These are phyloP conservation scores for Epiblema foenella DNA, from an alignment of 2,888 invertebrate species.

Conservation along the genomic window DNA sequence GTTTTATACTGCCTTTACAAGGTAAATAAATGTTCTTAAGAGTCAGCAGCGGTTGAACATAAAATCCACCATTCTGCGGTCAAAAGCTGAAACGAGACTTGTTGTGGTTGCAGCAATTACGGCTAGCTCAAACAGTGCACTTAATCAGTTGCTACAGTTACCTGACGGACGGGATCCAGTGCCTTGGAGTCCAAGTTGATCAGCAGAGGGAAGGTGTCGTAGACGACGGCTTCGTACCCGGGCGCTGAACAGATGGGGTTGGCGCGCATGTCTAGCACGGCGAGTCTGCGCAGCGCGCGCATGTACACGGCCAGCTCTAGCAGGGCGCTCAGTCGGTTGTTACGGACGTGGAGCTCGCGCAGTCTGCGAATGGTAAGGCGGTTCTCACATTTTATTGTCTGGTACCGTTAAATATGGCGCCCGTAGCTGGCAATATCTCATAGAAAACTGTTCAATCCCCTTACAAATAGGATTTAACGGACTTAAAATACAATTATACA, in stretches of 20 bases:
- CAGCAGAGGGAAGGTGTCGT: conserved; percentile 69
- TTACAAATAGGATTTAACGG: too few species aligned
- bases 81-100: too few species aligned
- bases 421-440: too few species aligned
- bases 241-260: conserved; percentile 70
- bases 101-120: too few species aligned
- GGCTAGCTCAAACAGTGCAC: too few species aligned
- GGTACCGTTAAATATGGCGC: too few species aligned
- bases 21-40: too few species aligned
- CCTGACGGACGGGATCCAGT: conserved; percentile 69
- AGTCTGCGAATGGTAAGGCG: conserved; percentile 57
- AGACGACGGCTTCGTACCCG: conserved; percentile 69
- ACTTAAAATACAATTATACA: too few species aligned
- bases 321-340: conserved; percentile 67
- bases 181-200: conserved; percentile 66
- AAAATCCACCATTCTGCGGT: too few species aligned
- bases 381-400: not conserved
- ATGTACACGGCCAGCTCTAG: conserved; percentile 76
- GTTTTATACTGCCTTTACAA: too few species aligned
- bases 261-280: conserved; percentile 69
- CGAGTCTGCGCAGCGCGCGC: conserved; percentile 66
- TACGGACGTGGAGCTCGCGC: conserved; percentile 69
- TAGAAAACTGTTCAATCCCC: too few species aligned
- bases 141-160: conserved; percentile 44
- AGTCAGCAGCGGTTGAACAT: too few species aligned